Evolutionary conservation across 2,113 vertebrate species (phyloP).

Genomic region (Leuciscus idus): DNA sequence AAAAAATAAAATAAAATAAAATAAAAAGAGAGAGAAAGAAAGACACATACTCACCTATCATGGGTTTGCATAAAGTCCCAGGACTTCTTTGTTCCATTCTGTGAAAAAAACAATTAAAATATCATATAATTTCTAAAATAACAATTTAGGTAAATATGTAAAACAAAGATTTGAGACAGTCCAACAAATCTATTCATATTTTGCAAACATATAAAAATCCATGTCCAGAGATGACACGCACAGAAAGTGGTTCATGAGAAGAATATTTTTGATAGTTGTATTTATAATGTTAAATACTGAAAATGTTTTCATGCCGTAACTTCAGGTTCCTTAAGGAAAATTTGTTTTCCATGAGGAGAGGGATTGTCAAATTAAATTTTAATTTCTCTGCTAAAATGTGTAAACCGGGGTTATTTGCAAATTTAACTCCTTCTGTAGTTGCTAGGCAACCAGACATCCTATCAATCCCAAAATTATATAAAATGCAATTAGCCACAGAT

Average conservation of each 20-base stretch:
- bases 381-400: not conserved
- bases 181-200: no score
- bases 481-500: constrained; percentile 1
- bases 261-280: not conserved
- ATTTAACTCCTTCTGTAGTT: not conserved
- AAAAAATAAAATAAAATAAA: not conserved
- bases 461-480: not conserved
- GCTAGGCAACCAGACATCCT: not conserved
- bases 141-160: not conserved
- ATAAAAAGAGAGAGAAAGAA: not conserved
- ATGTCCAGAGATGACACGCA: not conserved
- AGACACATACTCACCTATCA: constrained; percentile 81
- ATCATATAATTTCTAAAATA: not conserved
- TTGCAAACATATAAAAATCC: not conserved
- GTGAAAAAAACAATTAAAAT: constrained; percentile 55
- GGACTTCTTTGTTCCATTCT: constrained; percentile 87
- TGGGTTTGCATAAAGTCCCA: constrained; percentile 93
- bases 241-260: not conserved
- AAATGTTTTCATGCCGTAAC: not conserved
- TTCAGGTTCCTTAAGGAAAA: not conserved
- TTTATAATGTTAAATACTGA: not conserved
- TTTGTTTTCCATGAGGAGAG: not conserved
- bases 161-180: not conserved
- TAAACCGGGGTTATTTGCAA: not conserved
- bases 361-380: not conserved